Base-by-base conservation (phyloP, 1,140 invertebrate genomes). In the Tachypleus tridentatus region DNA sequence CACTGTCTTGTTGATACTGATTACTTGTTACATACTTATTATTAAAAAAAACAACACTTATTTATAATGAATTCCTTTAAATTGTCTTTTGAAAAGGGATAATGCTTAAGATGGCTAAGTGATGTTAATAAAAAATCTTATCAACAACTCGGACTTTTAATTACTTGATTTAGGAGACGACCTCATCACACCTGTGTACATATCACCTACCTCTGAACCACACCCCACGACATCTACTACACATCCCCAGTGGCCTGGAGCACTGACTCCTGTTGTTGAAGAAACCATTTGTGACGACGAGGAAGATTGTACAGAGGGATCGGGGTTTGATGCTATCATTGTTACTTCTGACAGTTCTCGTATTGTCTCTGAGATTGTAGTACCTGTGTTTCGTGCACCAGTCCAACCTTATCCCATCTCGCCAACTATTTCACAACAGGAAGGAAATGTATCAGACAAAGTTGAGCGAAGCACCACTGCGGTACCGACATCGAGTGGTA, bases 171-270 rank as follows among this genome's bases (percentile, higher is more conserved):
- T 51, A 65, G 67, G 65, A 2, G 69, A 70, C 58, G 69, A 70
- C 49, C 61, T 95, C 10, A 93, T 95, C 61, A 95, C 91, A 0
- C 91, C 91, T 0, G 89, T 93, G 0, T 93, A 93, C 77, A 86
- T 91, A 9, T 87, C 90, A 29, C 85, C 88, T 4, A 91, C 89
- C 29, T 65, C 68, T 51, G 67, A 69, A 51, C 68, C 68, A 4
- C 60, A 57, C 47, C 62, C 65, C 6, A 62, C 65, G 4, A 69
- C 48, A 82, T 83, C 67, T 82, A 85, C 64, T 65, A 69, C 4
- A 57, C 60, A 65, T n/a, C 52, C 4, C n/a, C 7, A n/a, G 11
- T 5, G 57, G 50, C 4, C 60, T 59, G 6, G 71, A 66, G 2
- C 57, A 60, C 29, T 29, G 29, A 29, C 29, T 29, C 29, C 29